Evolutionary conservation across 2,888 invertebrate species (phyloP).

Genomic region (Alcis repandata): DNA sequence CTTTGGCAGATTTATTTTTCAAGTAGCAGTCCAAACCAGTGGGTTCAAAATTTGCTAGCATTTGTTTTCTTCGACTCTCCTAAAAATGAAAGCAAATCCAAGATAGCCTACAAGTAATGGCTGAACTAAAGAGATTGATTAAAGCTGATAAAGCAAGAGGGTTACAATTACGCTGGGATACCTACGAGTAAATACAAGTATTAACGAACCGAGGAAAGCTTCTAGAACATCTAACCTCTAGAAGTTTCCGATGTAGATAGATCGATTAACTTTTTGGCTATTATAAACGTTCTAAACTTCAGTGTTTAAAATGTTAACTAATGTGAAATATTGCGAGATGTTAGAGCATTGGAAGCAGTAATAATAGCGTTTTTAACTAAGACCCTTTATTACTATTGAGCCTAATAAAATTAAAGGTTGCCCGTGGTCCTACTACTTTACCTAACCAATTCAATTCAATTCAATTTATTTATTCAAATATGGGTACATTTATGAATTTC

Average conservation of each 20-base stretch:
- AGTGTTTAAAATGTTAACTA: too few relatives aligned
- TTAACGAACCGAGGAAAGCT: neutral
- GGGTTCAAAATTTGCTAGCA: neutral
- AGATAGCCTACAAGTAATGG: conserved; percentile 12
- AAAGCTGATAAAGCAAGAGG: conserved; percentile 8
- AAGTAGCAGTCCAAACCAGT: too few relatives aligned
- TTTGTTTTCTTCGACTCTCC: neutral
- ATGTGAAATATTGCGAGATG: too few relatives aligned
- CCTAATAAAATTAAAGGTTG: neutral
- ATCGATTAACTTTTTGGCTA: neutral
- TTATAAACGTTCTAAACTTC: too few relatives aligned
- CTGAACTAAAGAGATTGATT: conserved; percentile 11
- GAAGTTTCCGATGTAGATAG: neutral
- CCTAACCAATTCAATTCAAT: too few relatives aligned
- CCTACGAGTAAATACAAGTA: neutral
- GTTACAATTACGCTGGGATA: neutral
- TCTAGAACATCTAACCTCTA: neutral
- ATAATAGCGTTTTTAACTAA: too few relatives aligned
- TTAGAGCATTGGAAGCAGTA: too few relatives aligned
- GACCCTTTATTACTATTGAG: too few relatives aligned
- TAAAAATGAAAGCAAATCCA: neutral
- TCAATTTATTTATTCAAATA: too few relatives aligned
- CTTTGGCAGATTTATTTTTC: too few relatives aligned
- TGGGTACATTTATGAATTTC: too few relatives aligned
- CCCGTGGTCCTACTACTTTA: too few relatives aligned